Base-by-base conservation (phyloP, 2,113 vertebrate species). In the Caracal caracal region DNA sequence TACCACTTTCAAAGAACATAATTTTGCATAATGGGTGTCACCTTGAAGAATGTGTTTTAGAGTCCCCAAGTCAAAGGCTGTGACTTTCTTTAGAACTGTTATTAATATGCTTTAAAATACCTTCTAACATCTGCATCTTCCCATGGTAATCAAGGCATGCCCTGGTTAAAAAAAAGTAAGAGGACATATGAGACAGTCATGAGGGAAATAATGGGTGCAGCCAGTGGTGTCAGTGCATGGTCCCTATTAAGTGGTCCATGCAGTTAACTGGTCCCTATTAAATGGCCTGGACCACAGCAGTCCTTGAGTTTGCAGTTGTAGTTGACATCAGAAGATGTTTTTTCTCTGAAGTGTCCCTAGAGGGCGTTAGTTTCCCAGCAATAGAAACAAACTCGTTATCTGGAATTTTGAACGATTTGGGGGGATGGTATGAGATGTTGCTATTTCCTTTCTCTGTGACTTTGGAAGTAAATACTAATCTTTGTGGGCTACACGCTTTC, bases 311-410 rank as follows among this genome's bases (percentile, higher is more conserved):
- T 96, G 5, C 35, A 35, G 10, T 37, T 43, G 24, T 35, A n/a
- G 28, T 70, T 94, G 33, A 71, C 53, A 9, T 61, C 19, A 35
- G 8, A 90, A 93, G 68, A 71, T 83, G 43, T 61, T 49, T 93
- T 92, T 92, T 76, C 71, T 92, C 61, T 61, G 43, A 73, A 88
- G 10, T 88, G 10, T 92, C 97, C 53, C 95, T 96, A 96, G 96
- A 97, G 98, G 96, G 66, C 78, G 59, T 68, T 71, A 56, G 13
- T 61, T 61, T 90, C 47, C 81, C 53, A 82, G 16, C 90, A 89
- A 13, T 1, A 94, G 63, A 30, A 92, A 94, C 24, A 86, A 76
- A 56, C 56, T 75, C 1, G 49, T 70, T 63, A 73, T 93, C 71
- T 66, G 9, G 94, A 92, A 82, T 71, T 81, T 85, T 85, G 79